phyloP scores from a whole-genome alignment of 35 echinoderm and acorn worm genomes.

The Ophiothrix spiculata region DNA sequence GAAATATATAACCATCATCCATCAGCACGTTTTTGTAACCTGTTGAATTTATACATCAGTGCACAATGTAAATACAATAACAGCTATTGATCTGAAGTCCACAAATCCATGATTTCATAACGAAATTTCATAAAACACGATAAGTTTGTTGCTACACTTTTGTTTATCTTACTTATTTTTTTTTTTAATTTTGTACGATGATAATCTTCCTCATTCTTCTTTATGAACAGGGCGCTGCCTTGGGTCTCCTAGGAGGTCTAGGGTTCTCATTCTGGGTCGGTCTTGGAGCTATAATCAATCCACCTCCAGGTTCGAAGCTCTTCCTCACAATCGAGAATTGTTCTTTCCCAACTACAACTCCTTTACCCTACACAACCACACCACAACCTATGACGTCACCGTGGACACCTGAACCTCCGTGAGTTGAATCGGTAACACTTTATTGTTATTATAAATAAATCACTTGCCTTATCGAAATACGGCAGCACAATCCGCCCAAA shows the following conservation, averaged over 20 bases:
- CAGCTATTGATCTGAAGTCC: conserved; percentile 35
- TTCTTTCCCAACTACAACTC: background rate
- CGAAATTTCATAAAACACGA: background rate
- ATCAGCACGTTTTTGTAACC: background rate
- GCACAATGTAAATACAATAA: background rate
- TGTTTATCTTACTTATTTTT: background rate
- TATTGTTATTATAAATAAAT: too few species aligned
- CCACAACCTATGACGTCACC: background rate
- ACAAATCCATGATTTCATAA: background rate
- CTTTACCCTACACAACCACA: conserved; percentile 7
- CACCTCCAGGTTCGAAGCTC: conserved; percentile 53
- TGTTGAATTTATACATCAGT: background rate
- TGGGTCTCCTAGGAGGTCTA: conserved; percentile 33
- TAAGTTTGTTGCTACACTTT: background rate
- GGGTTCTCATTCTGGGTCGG: conserved; percentile 66
- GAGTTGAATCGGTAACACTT: too few species aligned
- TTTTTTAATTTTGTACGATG: background rate
- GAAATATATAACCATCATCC: background rate
- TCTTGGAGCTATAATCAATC: conserved; percentile 59
- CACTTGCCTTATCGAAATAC: too few species aligned
- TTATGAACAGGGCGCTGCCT: conserved; percentile 45
- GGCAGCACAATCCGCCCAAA: too few species aligned
- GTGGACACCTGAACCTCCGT: background rate
- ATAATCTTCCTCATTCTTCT: background rate
- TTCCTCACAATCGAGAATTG: conserved; percentile 41